Evolutionary conservation across 1,140 invertebrate species (phyloP).

Genomic region (Zaprionus inermis): DNA sequence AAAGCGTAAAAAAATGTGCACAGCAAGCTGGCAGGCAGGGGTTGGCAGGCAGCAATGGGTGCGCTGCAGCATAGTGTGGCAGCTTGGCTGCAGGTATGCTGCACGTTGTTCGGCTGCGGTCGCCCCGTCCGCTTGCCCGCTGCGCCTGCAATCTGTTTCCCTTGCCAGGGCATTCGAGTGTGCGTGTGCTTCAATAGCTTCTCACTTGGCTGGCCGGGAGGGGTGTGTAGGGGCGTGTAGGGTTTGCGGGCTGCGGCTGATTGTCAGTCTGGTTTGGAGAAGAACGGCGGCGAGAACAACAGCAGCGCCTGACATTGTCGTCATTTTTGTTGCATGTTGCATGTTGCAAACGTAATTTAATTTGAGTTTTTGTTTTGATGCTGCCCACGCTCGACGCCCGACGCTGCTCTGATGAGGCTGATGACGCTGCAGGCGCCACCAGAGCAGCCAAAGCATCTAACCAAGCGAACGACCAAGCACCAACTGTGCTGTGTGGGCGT

Average conservation of each 20-base stretch:
- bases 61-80: slow-evolving; percentile 31
- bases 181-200: slow-evolving; percentile 56
- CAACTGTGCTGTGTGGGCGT: slow-evolving; percentile 9
- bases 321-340: slow-evolving; percentile 53
- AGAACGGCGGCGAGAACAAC: slow-evolving; percentile 30
- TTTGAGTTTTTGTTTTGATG: slow-evolving; percentile 68
- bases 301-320: slow-evolving; percentile 46
- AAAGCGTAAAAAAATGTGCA: slow-evolving; percentile 51
- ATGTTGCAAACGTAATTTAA: slow-evolving; percentile 75
- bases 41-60: slow-evolving; percentile 5
- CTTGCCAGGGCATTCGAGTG: slow-evolving; percentile 8
- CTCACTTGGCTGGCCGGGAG: slow-evolving; percentile 48
- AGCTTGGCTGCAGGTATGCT: not conserved
- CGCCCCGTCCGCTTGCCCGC: not conserved
- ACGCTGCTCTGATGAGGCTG: slow-evolving; percentile 5
- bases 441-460: not conserved
- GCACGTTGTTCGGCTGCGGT: too few relatives aligned
- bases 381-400: slow-evolving; percentile 1
- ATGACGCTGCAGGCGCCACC: slow-evolving; percentile 11
- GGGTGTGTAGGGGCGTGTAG: not conserved
- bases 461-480: not conserved
- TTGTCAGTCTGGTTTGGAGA: not conserved
- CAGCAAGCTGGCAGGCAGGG: slow-evolving; percentile 1
- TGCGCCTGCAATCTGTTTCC: too few relatives aligned
- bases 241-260: not conserved